Conservation (phyloP, 2,797 vertebrate species). For the Champsocephalus gunnari region DNA sequence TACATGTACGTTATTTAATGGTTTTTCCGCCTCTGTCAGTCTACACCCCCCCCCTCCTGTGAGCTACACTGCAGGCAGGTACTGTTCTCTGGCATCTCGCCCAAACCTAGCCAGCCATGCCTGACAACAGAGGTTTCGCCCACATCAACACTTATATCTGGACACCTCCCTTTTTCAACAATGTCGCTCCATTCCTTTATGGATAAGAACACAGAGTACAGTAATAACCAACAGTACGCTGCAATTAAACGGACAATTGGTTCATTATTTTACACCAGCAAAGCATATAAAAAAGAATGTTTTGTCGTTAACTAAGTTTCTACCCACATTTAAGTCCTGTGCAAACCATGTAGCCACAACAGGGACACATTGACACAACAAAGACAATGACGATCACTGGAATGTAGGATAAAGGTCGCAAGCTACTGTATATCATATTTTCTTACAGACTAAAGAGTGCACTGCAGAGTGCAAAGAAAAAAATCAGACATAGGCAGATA, state of each 20-base stretch:
- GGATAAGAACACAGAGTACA: conserved; percentile 22
- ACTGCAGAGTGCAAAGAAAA: background rate
- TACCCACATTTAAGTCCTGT: background rate
- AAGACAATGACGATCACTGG: background rate
- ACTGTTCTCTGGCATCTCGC: conserved; percentile 22
- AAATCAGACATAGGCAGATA: background rate
- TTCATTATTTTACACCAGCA: background rate
- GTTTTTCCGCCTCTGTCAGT: conserved; percentile 11
- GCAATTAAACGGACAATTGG: too few species aligned
- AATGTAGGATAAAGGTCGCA: background rate
- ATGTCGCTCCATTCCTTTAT: conserved; percentile 15
- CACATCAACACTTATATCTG: conserved; percentile 13
- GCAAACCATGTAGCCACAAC: background rate
- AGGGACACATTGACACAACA: background rate
- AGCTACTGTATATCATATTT: background rate
- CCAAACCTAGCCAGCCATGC: conserved; percentile 27
- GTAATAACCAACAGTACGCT: background rate
- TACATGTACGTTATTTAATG: conserved; percentile 6
- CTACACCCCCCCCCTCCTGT: conserved; percentile 22
- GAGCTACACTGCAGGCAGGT: background rate
- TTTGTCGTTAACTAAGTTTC: background rate
- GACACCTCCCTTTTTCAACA: conserved; percentile 70
- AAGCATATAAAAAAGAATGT: background rate
- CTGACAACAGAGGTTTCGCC: conserved; percentile 26
- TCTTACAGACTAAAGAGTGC: background rate